Conservation (phyloP, 1,140 invertebrate genomes). For the Bombus huntii region DNA sequence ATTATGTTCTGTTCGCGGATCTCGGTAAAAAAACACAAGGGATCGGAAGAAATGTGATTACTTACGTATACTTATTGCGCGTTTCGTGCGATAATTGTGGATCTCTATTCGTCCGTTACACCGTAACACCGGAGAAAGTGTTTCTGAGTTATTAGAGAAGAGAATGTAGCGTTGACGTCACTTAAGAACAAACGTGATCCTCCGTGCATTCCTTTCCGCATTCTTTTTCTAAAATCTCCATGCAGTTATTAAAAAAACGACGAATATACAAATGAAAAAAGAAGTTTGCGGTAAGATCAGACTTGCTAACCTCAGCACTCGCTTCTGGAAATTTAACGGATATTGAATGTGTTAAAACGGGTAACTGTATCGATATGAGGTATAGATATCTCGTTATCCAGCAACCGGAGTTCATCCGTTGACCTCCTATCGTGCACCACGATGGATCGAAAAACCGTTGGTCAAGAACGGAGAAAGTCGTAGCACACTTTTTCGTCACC, state of each 20-base stretch:
- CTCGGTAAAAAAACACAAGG: not conserved
- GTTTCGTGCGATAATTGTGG: conserved; percentile 32
- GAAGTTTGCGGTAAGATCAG: not conserved
- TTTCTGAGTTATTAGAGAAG: conserved; percentile 23
- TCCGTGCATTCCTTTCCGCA: not conserved
- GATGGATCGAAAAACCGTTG: conserved; percentile 68
- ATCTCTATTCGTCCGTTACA: conserved; percentile 18
- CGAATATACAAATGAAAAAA: no score
- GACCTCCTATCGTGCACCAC: conserved; percentile 59
- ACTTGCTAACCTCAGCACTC: not conserved
- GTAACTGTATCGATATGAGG: conserved; percentile 12
- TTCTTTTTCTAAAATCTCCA: no score
- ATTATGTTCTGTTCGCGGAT: not conserved
- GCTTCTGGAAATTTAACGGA: conserved; percentile 3
- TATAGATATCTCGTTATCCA: not conserved
- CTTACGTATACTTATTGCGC: conserved; percentile 8
- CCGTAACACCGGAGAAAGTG: conserved; percentile 23
- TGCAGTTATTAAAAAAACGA: not conserved
- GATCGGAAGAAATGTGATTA: conserved; percentile 5
- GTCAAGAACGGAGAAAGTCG: conserved; percentile 68
- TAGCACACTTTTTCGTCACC: conserved; percentile 65
- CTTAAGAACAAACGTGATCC: not conserved
- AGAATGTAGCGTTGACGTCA: conserved; percentile 21
- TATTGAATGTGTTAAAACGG: not conserved
- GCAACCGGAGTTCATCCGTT: conserved; percentile 28